Evolutionary conservation across 2,888 invertebrate genomes (phyloP).

Genomic region (Caenorhabditis sp.): DNA sequence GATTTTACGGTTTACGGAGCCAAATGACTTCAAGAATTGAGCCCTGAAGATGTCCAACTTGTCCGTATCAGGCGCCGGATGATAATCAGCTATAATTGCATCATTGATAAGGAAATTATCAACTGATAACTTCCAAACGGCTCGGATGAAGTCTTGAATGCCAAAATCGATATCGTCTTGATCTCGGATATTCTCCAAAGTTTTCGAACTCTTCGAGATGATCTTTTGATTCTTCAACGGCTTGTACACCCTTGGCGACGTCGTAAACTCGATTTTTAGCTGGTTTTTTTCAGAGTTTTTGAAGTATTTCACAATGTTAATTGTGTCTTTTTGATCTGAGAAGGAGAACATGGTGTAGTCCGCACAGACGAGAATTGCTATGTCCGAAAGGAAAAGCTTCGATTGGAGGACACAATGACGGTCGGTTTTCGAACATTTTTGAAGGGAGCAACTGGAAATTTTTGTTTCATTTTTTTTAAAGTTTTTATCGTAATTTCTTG

Average conservation of each 20-base stretch:
- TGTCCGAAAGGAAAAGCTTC: background rate
- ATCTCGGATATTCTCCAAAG: background rate
- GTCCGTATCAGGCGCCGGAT: slow-evolving; percentile 14
- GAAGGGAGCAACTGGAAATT: slow-evolving; percentile 37
- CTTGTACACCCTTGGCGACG: background rate
- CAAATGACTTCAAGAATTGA: slow-evolving; percentile 17
- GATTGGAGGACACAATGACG: background rate
- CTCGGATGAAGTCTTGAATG: slow-evolving; percentile 4
- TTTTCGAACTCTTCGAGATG: slow-evolving; percentile 8
- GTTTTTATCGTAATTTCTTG: no score
- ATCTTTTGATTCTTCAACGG: slow-evolving; percentile 35
- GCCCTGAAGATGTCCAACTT: slow-evolving; percentile 15
- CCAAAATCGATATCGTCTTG: slow-evolving; percentile 15
- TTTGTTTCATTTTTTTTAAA: background rate
- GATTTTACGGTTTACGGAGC: background rate
- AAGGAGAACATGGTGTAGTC: slow-evolving; percentile 28
- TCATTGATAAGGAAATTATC: slow-evolving; percentile 5
- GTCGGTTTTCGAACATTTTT: slow-evolving; percentile 36
- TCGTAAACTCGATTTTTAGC: slow-evolving; percentile 8
- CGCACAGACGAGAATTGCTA: slow-evolving; percentile 14
- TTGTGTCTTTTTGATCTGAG: background rate
- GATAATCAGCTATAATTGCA: background rate
- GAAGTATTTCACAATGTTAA: slow-evolving; percentile 17
- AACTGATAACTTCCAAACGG: slow-evolving; percentile 1
- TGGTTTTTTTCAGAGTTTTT: slow-evolving; percentile 20